These are phyloP conservation scores for Poeciliopsis occidentalis DNA, from an alignment of 2,113 vertebrate genomes.

Conservation along the genomic window DNA sequence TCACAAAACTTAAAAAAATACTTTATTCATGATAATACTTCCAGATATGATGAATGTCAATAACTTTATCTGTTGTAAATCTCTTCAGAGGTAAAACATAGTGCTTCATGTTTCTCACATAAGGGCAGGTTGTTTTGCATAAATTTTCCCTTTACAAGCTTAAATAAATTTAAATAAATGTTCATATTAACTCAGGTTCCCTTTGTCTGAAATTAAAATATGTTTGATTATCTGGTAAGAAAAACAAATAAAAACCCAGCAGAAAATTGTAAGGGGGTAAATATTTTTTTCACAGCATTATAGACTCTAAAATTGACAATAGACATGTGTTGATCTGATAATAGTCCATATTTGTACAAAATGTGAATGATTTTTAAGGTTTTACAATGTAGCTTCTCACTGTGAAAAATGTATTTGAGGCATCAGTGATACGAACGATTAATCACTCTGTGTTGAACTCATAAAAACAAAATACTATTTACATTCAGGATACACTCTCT, in stretches of 20 bases:
- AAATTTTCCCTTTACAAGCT: background rate
- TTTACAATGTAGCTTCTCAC: conserved; percentile 12
- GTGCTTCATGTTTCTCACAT: background rate
- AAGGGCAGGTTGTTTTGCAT: background rate
- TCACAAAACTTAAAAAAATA: too few relatives aligned
- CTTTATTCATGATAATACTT: too few relatives aligned
- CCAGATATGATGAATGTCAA: too few relatives aligned
- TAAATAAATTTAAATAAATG: background rate
- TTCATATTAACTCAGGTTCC: background rate
- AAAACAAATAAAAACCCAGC: background rate
- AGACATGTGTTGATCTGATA: background rate
- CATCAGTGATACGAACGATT: conserved; percentile 21
- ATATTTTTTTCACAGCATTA: background rate
- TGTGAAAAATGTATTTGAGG: conserved; percentile 3
- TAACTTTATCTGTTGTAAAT: too few relatives aligned
- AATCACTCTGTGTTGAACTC: conserved; percentile 34
- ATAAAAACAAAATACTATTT: conserved; percentile 40
- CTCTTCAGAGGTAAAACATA: too few relatives aligned
- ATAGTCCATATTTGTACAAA: conserved; percentile 2
- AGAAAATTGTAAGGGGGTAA: background rate
- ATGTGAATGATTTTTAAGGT: background rate
- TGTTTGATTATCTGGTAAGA: background rate
- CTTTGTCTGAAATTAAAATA: background rate
- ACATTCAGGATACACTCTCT: conserved; percentile 33
- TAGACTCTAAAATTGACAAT: background rate